These are phyloP conservation scores for Drosophila takahashii DNA, from an alignment of 1,140 invertebrate genomes.

Conservation along the genomic window DNA sequence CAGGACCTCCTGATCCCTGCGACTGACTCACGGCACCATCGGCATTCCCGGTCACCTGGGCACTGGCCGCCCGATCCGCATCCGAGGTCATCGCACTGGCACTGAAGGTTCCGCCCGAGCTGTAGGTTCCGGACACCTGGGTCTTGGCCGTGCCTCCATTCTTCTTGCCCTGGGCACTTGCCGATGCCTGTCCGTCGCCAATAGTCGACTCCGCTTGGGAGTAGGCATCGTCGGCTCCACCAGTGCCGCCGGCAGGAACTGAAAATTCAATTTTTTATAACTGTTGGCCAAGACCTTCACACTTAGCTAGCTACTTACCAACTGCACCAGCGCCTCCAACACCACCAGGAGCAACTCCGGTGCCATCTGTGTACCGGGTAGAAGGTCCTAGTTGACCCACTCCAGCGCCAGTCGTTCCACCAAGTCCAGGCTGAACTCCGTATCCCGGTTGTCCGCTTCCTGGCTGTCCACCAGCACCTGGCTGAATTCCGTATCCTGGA, in stretches of 20 bases:
- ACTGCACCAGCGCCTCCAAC: constrained; percentile 14
- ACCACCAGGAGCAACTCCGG: constrained; percentile 10
- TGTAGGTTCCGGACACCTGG: constrained; percentile 91
- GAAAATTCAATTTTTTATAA: constrained; percentile 15
- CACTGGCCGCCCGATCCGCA: constrained; percentile 89
- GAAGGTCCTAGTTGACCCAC: constrained; percentile 31
- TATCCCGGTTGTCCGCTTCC: constrained; percentile 19
- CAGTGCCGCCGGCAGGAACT: constrained; percentile 84
- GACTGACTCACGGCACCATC: constrained; percentile 90
- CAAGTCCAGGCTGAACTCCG: constrained; percentile 1
- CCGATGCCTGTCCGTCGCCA: constrained; percentile 90
- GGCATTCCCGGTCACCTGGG: constrained; percentile 89
- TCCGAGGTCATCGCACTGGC: constrained; percentile 93
- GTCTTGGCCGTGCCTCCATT: constrained; percentile 90
- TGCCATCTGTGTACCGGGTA: constrained; percentile 42
- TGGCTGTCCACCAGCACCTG: constrained; percentile 1
- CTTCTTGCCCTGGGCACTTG: constrained; percentile 90
- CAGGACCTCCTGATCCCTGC: constrained; percentile 89
- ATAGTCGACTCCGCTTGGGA: constrained; percentile 90
- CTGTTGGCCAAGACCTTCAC: too few species aligned
- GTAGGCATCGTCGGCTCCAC: constrained; percentile 86
- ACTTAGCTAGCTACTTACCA: constrained; percentile 26
- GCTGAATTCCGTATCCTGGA: constrained; percentile 3
- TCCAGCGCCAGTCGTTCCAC: background rate
- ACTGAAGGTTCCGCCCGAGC: constrained; percentile 90